Conservation (phyloP, 1,140 invertebrate genomes). For the Phymastichus coffea region DNA sequence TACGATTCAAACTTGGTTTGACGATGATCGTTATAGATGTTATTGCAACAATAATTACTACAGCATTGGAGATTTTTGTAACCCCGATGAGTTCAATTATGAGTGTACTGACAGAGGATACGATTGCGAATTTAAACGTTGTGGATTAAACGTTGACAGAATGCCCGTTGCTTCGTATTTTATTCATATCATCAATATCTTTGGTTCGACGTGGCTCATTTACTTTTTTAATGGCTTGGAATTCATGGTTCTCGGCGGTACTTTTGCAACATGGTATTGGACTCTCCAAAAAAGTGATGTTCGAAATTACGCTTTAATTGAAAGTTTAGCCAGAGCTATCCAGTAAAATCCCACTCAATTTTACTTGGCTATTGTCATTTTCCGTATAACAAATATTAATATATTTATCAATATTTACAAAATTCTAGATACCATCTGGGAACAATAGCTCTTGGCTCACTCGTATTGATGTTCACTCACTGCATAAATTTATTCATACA, state of each 20-base stretch:
- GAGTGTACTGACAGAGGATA: conserved; percentile 47
- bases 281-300: conserved; percentile 79
- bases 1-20: conserved; percentile 50
- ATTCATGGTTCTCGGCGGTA: conserved; percentile 87
- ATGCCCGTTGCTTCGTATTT: conserved; percentile 56
- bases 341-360: conserved; percentile 12
- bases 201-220: conserved; percentile 86
- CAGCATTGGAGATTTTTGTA: conserved; percentile 54
- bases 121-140: conserved; percentile 54
- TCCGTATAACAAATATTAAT: too few relatives aligned
- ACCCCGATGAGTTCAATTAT: conserved; percentile 56
- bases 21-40: conserved; percentile 36
- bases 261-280: conserved; percentile 93
- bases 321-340: conserved; percentile 59
- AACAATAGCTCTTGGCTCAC: conserved; percentile 89
- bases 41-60: conserved; percentile 45
- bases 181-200: conserved; percentile 71
- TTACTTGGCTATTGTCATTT: too few relatives aligned
- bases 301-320: conserved; percentile 75
- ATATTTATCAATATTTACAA: too few relatives aligned
- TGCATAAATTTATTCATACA: conserved; percentile 83
- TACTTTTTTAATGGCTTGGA: conserved; percentile 88
- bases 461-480: conserved; percentile 87
- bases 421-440: conserved; percentile 89
- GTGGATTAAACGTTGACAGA: conserved; percentile 61